Evolutionary conservation across 2,113 vertebrate genomes (phyloP), one percentile per base, ranked within the genome.

Genomic region (Mustela nigripes): DNA sequence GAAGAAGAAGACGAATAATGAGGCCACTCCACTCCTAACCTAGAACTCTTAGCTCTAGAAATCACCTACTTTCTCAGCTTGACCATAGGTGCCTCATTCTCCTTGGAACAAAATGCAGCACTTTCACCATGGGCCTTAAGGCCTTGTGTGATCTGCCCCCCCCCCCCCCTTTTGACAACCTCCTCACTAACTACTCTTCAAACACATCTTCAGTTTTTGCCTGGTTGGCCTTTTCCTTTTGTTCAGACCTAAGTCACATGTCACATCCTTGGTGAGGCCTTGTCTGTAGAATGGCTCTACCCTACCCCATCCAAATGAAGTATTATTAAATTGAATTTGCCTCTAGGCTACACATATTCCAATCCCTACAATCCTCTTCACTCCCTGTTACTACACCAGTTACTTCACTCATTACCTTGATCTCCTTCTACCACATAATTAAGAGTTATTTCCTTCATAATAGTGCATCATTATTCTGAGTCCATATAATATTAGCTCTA

Each of bases 61-160:
- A 81, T 80, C 18, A 81, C 50, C 39, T 67, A 18, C 8, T 73
- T 19, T 94, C 48, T 91, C 48, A 3, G 4, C 31, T 82, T 94
- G 42, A 50, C 76, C 36, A 33, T 39, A 33, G 56, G 39, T 48
- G 1, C 28, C 5, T 81, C 28, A 42, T 71, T 76, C 63, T 92
- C 79, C 39, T 81, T 39, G 74, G 74, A 91, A 94, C 82, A 94
- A 63, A 96, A 89, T 81, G 26, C 33, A 18, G 62, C 87, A 78
- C 53, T 94, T 93, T 53, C 88, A 42, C 71, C 18, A 0, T 22
- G 65, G n/a, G 28, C 81, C 7, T 16, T 11, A 83, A 63, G 14
- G 56, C 48, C n/a, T 73, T 69, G 33, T 4, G 24, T 56, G n/a
- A 65, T 73, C 28, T n/a, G 33, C 7, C 4, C 39, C n/a, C 65